Conservation (phyloP, 2,113 vertebrate species). For the Camelus dromedarius region DNA sequence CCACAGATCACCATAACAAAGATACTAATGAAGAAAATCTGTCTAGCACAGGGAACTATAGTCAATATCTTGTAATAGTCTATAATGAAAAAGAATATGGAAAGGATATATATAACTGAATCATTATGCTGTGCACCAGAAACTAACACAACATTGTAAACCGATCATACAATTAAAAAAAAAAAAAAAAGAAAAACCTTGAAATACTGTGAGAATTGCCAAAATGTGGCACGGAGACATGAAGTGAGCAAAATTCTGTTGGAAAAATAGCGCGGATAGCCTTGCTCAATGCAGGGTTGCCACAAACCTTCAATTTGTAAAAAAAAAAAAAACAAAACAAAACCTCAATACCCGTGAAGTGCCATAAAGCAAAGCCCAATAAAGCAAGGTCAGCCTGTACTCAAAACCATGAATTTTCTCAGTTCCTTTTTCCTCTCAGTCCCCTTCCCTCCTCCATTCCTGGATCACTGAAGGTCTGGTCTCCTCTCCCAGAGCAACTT, state of each 20-base stretch:
- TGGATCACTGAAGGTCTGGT: neutral
- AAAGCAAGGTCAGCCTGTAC: neutral
- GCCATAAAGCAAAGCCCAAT: neutral
- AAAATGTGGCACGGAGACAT: fast-evolving
- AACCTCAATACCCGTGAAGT: neutral
- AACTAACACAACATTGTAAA: too few species aligned
- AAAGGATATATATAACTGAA: too few species aligned
- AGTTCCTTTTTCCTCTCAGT: neutral
- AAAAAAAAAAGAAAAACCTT: neutral
- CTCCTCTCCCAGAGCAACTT: neutral
- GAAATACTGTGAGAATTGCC: neutral
- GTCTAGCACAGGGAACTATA: too few species aligned
- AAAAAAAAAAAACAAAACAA: neutral
- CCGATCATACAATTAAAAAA: too few species aligned
- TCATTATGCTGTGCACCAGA: too few species aligned
- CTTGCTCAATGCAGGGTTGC: neutral
- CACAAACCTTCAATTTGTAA: neutral
- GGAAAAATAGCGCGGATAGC: neutral
- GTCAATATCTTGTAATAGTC: too few species aligned
- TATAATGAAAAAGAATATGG: too few species aligned
- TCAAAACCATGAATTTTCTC: neutral
- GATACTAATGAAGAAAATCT: neutral
- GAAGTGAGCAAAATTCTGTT: neutral
- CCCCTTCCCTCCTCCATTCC: neutral
- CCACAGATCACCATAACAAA: neutral